Evolutionary conservation across 1,140 invertebrate species (phyloP).

Genomic region (Papilio aristodemus): DNA sequence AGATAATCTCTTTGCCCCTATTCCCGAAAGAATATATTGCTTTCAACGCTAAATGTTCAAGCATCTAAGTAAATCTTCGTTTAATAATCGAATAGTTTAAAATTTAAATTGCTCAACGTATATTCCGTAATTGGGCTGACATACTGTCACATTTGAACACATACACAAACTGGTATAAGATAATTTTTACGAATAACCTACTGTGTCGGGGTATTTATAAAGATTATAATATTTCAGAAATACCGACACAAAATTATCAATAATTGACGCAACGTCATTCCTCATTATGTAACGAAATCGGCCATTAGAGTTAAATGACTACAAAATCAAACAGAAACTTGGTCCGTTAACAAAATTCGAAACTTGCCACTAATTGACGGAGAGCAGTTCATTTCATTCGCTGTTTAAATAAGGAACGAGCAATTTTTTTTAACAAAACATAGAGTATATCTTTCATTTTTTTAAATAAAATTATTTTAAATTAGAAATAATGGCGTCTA

Average conservation of each 20-base stretch:
- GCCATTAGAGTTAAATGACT: constrained; percentile 68
- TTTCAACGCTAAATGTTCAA: too few relatives aligned
- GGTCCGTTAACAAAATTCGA: constrained; percentile 50
- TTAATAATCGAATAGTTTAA: too few relatives aligned
- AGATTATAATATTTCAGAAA: constrained; percentile 51
- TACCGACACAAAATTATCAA: constrained; percentile 53
- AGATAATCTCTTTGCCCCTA: too few relatives aligned
- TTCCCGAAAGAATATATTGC: too few relatives aligned
- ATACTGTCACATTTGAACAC: background rate
- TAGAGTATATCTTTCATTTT: constrained; percentile 40
- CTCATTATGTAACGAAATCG: constrained; percentile 57
- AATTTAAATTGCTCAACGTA: too few relatives aligned
- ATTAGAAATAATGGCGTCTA: background rate
- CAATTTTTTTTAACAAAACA: constrained; percentile 27
- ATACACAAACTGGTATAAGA: too few relatives aligned
- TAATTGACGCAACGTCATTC: constrained; percentile 50
- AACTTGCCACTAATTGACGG: constrained; percentile 63
- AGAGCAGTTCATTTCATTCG: constrained; percentile 39
- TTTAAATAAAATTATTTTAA: constrained; percentile 26
- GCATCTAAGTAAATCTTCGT: too few relatives aligned
- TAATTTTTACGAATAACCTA: too few relatives aligned
- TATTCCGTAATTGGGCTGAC: background rate
- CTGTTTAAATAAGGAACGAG: constrained; percentile 45
- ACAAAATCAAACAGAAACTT: constrained; percentile 68
- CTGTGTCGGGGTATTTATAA: background rate